Conservation (phyloP, 2,797 vertebrate species). For the Myotis findleyi region DNA sequence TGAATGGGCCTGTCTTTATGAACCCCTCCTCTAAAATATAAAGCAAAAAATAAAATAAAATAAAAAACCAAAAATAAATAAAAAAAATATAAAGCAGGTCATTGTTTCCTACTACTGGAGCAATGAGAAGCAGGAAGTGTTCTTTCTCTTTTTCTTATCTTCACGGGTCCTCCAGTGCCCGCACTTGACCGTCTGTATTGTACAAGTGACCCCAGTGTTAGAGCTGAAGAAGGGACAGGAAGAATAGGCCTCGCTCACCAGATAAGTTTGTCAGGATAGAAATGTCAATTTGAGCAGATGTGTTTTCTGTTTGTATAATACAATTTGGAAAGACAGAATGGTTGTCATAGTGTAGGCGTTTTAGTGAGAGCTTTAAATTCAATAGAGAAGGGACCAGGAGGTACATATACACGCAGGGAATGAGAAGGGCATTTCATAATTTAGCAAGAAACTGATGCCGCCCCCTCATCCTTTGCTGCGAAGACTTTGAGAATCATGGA, state of each 20-base stretch:
- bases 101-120: background rate
- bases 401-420: background rate
- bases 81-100: background rate
- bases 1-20: background rate
- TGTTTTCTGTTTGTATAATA: constrained; percentile 58
- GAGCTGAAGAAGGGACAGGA: background rate
- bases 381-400: background rate
- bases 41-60: background rate
- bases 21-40: background rate
- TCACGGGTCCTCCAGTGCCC: background rate
- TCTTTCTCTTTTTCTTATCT: background rate
- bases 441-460: background rate
- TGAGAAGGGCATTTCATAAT: constrained; percentile 8
- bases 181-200: background rate
- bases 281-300: constrained; percentile 10
- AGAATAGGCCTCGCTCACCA: background rate
- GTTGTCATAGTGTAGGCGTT: constrained; percentile 44
- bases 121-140: background rate
- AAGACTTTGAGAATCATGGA: background rate
- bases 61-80: too few species aligned
- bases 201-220: background rate
- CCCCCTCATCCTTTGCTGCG: background rate
- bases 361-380: constrained; percentile 34
- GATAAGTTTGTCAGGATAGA: background rate
- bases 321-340: background rate